phyloP scores from a whole-genome alignment of 53 echinoderm and acorn worm genomes.

The Echinometra lucunter region DNA sequence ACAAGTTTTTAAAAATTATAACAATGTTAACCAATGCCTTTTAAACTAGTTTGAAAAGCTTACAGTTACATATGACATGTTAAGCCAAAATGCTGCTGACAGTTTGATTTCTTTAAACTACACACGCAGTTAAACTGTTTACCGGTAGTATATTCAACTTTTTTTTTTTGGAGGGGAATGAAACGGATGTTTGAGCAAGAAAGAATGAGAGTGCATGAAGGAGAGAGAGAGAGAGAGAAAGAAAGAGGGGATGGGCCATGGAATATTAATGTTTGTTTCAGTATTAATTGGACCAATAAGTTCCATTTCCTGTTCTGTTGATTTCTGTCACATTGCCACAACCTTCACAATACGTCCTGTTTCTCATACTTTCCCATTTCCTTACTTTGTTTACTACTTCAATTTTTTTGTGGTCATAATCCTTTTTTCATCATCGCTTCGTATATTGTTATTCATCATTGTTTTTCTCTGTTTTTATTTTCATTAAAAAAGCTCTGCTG shows the following conservation, averaged over 20 bases:
- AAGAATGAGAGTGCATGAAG: not conserved
- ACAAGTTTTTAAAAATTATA: no score
- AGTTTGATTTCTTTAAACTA: no score
- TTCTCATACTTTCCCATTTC: slow-evolving; percentile 13
- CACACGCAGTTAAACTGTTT: no score
- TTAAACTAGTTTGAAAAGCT: no score
- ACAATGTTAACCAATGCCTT: no score
- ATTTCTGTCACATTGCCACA: not conserved
- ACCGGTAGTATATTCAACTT: no score
- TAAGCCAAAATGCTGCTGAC: no score
- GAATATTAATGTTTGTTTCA: not conserved
- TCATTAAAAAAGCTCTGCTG: no score
- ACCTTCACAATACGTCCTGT: no score
- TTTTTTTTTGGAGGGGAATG: not conserved
- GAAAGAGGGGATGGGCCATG: not conserved
- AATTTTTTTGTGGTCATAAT: not conserved
- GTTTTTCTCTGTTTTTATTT: no score
- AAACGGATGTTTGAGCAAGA: not conserved
- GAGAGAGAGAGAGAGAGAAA: not conserved
- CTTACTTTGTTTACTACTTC: not conserved
- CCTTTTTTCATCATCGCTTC: not conserved
- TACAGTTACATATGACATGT: no score
- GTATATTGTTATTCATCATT: no score
- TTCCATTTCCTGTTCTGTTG: not conserved
- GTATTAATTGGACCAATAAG: not conserved